Evolutionary conservation across 2,888 invertebrate genomes (phyloP).

Genomic region (Malthinus flaveolus): DNA sequence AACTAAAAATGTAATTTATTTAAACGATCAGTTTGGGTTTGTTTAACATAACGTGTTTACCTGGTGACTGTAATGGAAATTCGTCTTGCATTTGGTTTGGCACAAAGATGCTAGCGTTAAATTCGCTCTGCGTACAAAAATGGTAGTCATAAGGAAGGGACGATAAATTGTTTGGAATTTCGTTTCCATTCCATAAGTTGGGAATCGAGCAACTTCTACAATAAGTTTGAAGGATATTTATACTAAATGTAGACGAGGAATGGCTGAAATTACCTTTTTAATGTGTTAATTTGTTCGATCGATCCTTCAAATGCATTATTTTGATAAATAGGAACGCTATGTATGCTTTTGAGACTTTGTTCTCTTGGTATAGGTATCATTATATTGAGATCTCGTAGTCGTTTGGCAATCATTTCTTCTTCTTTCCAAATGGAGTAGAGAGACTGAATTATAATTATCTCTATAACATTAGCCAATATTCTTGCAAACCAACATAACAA

Average conservation of each 20-base stretch:
- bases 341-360: conserved; percentile 39
- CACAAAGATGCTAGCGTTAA: conserved; percentile 53
- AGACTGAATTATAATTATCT: conserved; percentile 58
- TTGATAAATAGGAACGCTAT: conserved; percentile 45
- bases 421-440: conserved; percentile 59
- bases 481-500: conserved; percentile 57
- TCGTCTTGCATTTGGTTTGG: conserved; percentile 38
- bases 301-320: conserved; percentile 52
- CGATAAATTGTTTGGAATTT: conserved; percentile 46
- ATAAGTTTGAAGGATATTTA: too few relatives aligned
- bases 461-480: conserved; percentile 54
- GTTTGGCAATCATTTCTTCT: conserved; percentile 56
- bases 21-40: neutral
- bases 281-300: conserved; percentile 41
- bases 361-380: conserved; percentile 45
- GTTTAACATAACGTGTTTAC: conserved; percentile 11
- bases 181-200: conserved; percentile 44
- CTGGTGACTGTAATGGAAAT: conserved; percentile 32
- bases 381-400: conserved; percentile 56
- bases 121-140: conserved; percentile 52
- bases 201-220: conserved; percentile 45
- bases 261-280: conserved; percentile 37
- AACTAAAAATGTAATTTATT: conserved; percentile 38
- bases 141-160: conserved; percentile 47
- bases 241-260: neutral